phyloP scores from a whole-genome alignment of 2,113 vertebrate genomes.

The Channa argus region DNA sequence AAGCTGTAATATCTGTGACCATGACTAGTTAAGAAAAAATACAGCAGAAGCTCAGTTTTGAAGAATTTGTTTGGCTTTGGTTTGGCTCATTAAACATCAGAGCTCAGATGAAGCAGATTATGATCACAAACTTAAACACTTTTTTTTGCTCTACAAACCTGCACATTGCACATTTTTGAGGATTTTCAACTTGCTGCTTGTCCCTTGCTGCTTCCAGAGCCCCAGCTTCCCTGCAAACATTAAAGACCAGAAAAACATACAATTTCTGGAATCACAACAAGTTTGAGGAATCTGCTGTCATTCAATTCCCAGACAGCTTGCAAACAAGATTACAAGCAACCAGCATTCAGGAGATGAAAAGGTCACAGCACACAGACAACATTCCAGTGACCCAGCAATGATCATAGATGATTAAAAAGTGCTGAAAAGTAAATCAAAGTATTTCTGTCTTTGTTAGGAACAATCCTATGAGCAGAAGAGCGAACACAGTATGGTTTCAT shows the following conservation, averaged over 20 bases:
- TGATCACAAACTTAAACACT: neutral
- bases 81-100: too few relatives aligned
- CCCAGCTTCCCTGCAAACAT: neutral
- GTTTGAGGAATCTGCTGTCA: conserved; percentile 16
- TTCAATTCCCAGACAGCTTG: conserved; percentile 26
- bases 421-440: conserved; percentile 37
- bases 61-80: too few relatives aligned
- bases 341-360: conserved; percentile 48
- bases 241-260: neutral
- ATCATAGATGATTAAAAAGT: conserved; percentile 49
- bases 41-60: too few relatives aligned
- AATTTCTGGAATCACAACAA: neutral
- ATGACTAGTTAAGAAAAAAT: too few relatives aligned
- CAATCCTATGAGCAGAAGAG: conserved; percentile 3
- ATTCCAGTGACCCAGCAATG: conserved; percentile 66
- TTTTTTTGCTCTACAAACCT: neutral
- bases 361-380: conserved; percentile 72
- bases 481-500: conserved; percentile 9
- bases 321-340: conserved; percentile 40
- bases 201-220: too few relatives aligned
- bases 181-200: neutral
- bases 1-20: too few relatives aligned
- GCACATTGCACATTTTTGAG: neutral
- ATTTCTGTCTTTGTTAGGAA: conserved; percentile 37
- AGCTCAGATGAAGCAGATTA: neutral